A percentile compares a stretch with the other conserved stretches of the same genome.
Evolutionary conservation across 2,113 vertebrate genomes (phyloP).

Genomic region (Brienomyrus brachyistius): DNA sequence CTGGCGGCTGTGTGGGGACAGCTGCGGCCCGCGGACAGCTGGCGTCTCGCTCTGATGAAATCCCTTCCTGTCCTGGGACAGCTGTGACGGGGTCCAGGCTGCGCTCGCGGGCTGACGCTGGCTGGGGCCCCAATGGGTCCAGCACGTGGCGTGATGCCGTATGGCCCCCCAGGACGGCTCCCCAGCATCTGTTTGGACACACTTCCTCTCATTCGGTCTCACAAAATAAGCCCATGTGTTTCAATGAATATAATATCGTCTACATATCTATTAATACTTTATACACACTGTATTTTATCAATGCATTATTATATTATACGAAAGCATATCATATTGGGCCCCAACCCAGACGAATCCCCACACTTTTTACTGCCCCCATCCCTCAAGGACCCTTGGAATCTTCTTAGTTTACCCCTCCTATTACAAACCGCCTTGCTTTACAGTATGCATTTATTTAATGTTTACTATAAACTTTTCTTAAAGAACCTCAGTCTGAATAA

Average conservation of each 20-base stretch:
- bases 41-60: conserved; percentile 18
- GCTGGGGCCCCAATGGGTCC: background rate
- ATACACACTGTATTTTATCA: background rate
- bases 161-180: background rate
- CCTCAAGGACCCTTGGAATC: background rate
- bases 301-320: too few species aligned
- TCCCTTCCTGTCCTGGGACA: background rate
- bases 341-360: background rate
- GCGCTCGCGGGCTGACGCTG: background rate
- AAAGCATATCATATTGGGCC: background rate
- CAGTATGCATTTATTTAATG: background rate
- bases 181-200: background rate
- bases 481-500: background rate
- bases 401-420: background rate
- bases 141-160: background rate
- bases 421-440: background rate
- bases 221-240: background rate
- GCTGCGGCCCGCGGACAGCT: conserved; percentile 30
- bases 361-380: background rate
- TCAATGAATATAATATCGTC: background rate
- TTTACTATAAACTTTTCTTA: background rate
- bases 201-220: background rate
- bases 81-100: background rate
- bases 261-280: background rate
- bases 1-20: conserved; percentile 37